Evolutionary conservation across 64 coral and sea anemone species (phyloP), one percentile per base, ranked within the genome.

Genomic region (Platygyra sinensis): DNA sequence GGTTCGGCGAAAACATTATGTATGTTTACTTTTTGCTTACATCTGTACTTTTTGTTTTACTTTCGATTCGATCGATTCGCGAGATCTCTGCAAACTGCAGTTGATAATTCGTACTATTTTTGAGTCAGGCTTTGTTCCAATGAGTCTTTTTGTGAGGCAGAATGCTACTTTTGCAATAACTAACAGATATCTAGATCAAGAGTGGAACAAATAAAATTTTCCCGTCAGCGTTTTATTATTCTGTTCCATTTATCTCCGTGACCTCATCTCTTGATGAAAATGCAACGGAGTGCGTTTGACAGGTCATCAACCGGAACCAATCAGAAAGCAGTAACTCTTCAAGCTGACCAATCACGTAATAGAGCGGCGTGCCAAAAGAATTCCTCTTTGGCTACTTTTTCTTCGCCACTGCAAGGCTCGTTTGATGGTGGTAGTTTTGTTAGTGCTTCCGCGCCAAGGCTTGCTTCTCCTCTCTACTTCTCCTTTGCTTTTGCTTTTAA

Each of bases 391-490:
- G 36, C 63, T 52, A 69, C 38, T 72, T 3, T 28, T 62, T 42
- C 36, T 85, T 72, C 38, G 81, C 81, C 81, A 85, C 33, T 63
- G 62, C 63, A 50, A n/a, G 81, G 81, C 63, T 85, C 63, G 81
- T 67, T 83, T 63, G 61, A 71, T 24, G 81, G 81, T 85, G 81
- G 12, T 72, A 69, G 63, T 85, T 69, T 51, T 71, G 71, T 85
- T 85, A 85, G 81, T 85, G 81, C 81, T 71, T 85, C 38, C 49
- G 81, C 81, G 81, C 62, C 62, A 85, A 85, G 63, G 81, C 81
- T 72, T 85, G 81, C 81, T 85, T 85, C 81, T 85, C 4, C 63
- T 85, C 64, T 85, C 81, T 85, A 39, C 49, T 63, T 71, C 62
- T 85, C 8, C 60, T 51, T 22, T 67, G 81, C 81, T 85, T 71